Evolutionary conservation across 2,888 invertebrate species (phyloP).

Genomic region (Xestobium rufovillosum): DNA sequence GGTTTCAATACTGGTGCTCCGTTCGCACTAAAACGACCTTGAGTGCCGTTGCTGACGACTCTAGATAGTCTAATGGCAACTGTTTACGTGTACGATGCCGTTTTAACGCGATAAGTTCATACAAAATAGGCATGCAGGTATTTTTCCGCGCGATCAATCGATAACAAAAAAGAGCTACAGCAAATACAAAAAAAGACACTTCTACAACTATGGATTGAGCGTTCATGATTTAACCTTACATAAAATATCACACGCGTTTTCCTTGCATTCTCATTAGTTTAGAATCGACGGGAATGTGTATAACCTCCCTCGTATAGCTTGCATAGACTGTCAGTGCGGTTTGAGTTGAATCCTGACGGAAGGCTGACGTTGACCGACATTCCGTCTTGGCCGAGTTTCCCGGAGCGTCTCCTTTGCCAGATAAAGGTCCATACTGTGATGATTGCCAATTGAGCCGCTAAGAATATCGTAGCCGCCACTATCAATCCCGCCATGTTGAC

Average conservation of each 20-base stretch:
- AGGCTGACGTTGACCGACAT: slow-evolving; percentile 53
- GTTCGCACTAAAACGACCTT: background rate
- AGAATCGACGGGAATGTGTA: slow-evolving; percentile 57
- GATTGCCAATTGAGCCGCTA: slow-evolving; percentile 79
- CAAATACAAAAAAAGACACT: slow-evolving; percentile 15
- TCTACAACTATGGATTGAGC: slow-evolving; percentile 1
- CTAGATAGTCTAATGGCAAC: slow-evolving; percentile 13
- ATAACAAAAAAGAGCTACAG: too few species aligned
- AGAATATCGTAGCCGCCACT: slow-evolving; percentile 77
- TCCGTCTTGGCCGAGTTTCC: slow-evolving; percentile 53
- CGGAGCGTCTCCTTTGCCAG: slow-evolving; percentile 67
- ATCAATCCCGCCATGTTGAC: slow-evolving; percentile 74
- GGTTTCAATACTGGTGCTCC: background rate
- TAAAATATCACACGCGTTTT: slow-evolving; percentile 22
- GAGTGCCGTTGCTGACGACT: too few species aligned
- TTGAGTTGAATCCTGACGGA: slow-evolving; percentile 52
- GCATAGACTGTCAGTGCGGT: slow-evolving; percentile 68
- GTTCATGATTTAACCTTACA: slow-evolving; percentile 6
- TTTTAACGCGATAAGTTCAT: too few species aligned
- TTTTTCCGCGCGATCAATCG: slow-evolving; percentile 28
- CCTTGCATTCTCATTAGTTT: slow-evolving; percentile 18
- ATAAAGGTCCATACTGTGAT: slow-evolving; percentile 84
- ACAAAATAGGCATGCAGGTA: slow-evolving; percentile 24
- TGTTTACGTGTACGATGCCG: slow-evolving; percentile 4
- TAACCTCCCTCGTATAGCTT: slow-evolving; percentile 85